Evolutionary conservation across 2,888 invertebrate species (phyloP).

Genomic region (Allygus modestus): DNA sequence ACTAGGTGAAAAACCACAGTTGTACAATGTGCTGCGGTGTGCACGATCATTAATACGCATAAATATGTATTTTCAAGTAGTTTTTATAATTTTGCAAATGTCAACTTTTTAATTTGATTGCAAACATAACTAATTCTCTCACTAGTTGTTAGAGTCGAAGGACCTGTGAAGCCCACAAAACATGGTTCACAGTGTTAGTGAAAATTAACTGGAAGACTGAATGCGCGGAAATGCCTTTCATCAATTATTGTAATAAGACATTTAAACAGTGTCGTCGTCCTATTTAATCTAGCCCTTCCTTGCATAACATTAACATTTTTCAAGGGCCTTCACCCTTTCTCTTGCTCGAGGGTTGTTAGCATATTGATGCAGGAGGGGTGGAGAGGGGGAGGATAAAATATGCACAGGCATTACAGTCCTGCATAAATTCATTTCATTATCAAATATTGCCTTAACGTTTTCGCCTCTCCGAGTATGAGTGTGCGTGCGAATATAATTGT

Average conservation of each 20-base stretch:
- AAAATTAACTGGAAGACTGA: neutral
- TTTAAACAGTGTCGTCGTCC: slow-evolving; percentile 56
- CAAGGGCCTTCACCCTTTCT: slow-evolving; percentile 62
- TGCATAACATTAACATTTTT: slow-evolving; percentile 63
- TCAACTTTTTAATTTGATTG: no score
- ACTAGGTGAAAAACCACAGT: no score
- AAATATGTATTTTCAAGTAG: no score
- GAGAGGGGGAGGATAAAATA: slow-evolving; percentile 57
- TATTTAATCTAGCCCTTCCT: slow-evolving; percentile 62
- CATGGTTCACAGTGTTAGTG: no score
- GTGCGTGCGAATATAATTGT: neutral
- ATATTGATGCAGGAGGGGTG: slow-evolving; percentile 61
- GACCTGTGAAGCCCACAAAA: no score
- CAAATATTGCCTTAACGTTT: slow-evolving; percentile 63
- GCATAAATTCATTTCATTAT: slow-evolving; percentile 65
- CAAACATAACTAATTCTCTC: no score
- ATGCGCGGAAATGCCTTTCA: slow-evolving; percentile 6
- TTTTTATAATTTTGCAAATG: no score
- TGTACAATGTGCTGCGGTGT: no score
- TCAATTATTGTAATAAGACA: slow-evolving; percentile 57
- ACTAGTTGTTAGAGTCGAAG: no score
- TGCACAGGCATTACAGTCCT: slow-evolving; percentile 64
- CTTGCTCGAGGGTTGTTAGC: slow-evolving; percentile 60
- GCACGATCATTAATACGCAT: no score
- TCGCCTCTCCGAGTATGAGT: slow-evolving; percentile 2